Evolutionary conservation across 2,888 invertebrate genomes (phyloP), one percentile per base, ranked within the genome.

Genomic region (Alitta virens): DNA sequence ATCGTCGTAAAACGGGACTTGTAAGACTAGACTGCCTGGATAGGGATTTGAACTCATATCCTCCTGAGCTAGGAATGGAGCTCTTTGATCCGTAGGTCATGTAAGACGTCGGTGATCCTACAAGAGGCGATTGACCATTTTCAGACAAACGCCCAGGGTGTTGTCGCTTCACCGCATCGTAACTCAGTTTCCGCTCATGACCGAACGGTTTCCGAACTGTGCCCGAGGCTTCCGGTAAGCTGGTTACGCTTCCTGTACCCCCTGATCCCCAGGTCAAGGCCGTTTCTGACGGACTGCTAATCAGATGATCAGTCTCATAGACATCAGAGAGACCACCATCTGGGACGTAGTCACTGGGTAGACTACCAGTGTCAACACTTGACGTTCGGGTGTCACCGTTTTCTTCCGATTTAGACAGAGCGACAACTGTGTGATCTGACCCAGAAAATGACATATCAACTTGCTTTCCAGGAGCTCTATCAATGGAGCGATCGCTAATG

Each of bases 221-320:
- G 7, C 33, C 33, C 12, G 33, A 33, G 7, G 46, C 43, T 14
- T 61, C 59, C 1, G 63, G 62, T 23, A 68, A 52, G 38, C 66
- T 64, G 60, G 42, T 58, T 23, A 50, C 56, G 24, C 66, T 64
- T 5, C 64, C 64, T 3, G 50, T 61, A 5, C 43, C 62, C 14
- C 60, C 52, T 0, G 62, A 54, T n/a, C 51, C 14, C 53, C 49
- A 58, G 1, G 51, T 38, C 14, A 26, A 43, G 33, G 40, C 63
- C 14, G 60, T 56, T 33, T 66, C 65, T 12, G 68, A 65, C 21
- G 66, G 64, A 2, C 60, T 63, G 55, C 63, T 63, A 27, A 57
- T 51, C 18, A 51, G 56, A 16, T 50, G 50, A 49, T 70, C 69
- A 5, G 68, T 68, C 56, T 70, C 71, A 43, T 68, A 71, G 18